Percentiles rank a stretch among this genome's conserved stretches.
Conservation (phyloP, 2,797 vertebrate species). For the Channallabes apus region DNA sequence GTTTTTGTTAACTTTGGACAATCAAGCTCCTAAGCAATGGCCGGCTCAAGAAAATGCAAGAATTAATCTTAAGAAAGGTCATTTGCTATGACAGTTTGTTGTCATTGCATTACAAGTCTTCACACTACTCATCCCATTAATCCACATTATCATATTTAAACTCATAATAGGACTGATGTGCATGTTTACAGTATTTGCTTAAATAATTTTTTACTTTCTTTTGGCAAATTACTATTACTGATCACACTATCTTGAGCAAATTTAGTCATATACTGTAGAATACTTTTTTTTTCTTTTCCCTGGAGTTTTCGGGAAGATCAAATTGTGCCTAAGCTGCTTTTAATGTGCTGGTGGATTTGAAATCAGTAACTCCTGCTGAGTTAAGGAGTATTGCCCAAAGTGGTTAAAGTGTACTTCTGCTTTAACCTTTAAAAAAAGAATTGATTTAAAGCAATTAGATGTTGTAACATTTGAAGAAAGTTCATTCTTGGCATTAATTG, state of each 20-base stretch:
- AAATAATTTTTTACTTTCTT: background rate
- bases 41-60: background rate
- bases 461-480: background rate
- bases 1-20: no score
- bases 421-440: background rate
- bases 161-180: background rate
- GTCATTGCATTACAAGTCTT: background rate
- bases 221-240: background rate
- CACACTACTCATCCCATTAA: background rate
- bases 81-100: background rate
- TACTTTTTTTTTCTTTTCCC: no score
- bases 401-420: background rate
- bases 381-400: background rate
- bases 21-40: background rate
- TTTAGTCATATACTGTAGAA: background rate
- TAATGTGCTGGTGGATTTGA: background rate
- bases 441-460: background rate
- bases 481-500: background rate
- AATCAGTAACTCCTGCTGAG: slow-evolving; percentile 15
- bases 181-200: background rate
- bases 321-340: background rate
- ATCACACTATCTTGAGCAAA: background rate
- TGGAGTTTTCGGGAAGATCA: background rate
- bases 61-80: background rate
- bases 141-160: background rate